Percentiles rank a stretch among this genome's conserved stretches.
These are phyloP conservation scores for Adelphocoris suturalis DNA, from an alignment of 2,888 invertebrate genomes.

Conservation along the genomic window DNA sequence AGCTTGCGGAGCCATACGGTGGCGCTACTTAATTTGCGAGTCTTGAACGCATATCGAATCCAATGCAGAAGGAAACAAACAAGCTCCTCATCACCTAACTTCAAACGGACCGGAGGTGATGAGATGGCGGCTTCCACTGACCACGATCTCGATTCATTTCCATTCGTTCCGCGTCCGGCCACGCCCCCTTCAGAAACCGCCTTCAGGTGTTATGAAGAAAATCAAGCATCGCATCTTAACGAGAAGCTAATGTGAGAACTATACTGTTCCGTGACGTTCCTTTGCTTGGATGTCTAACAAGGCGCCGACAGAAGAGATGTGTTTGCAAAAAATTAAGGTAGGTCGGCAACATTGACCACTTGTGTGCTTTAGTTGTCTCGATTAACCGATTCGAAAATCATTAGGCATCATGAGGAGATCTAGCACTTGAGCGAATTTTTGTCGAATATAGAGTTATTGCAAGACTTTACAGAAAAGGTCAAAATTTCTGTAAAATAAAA, in stretches of 20 bases:
- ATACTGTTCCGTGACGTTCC: not conserved
- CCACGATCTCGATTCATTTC: constrained; percentile 26
- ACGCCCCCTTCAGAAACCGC: constrained; percentile 1
- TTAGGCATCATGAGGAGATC: too few species aligned
- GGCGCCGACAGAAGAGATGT: not conserved
- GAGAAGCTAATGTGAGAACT: not conserved
- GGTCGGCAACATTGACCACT: too few species aligned
- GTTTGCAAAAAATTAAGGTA: too few species aligned
- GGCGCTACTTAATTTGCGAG: too few species aligned
- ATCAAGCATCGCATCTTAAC: constrained; percentile 10
- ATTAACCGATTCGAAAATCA: too few species aligned
- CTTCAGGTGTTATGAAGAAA: not conserved
- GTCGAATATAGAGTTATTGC: too few species aligned
- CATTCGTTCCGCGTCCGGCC: constrained; percentile 41
- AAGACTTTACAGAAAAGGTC: too few species aligned
- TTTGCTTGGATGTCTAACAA: constrained; percentile 5
- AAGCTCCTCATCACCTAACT: not conserved
- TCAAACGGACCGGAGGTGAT: not conserved
- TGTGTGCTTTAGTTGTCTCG: too few species aligned
- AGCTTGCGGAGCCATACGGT: too few species aligned
- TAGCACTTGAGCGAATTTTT: too few species aligned
- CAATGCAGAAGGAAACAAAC: not conserved
- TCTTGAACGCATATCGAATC: not conserved
- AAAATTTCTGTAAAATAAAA: too few species aligned
- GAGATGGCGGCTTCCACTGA: not conserved